A percentile compares a stretch with the other conserved stretches of the same genome.
phyloP scores from a whole-genome alignment of 2,888 invertebrate genomes.

The Spialia ferax region DNA sequence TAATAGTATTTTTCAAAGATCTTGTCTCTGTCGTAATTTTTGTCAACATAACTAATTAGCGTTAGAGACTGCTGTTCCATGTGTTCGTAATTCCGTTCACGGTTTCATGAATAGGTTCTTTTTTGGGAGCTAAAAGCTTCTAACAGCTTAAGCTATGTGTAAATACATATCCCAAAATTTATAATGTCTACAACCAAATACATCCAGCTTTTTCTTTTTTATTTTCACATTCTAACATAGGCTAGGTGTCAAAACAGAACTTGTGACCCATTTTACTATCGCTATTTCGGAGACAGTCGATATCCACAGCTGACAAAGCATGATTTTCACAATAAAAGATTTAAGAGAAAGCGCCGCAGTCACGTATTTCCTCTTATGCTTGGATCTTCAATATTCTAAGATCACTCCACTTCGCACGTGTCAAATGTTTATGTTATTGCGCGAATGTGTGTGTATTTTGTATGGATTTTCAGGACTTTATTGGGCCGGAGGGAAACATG shows the following conservation, averaged over 20 bases:
- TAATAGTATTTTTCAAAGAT: no score
- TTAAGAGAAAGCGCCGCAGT: constrained; percentile 43
- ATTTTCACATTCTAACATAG: neutral
- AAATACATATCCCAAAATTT: no score
- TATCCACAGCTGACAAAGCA: constrained; percentile 47
- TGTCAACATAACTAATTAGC: no score
- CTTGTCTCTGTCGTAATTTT: no score
- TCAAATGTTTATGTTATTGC: constrained; percentile 47
- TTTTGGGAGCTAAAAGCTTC: no score
- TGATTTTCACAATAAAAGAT: constrained; percentile 43
- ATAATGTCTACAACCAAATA: no score
- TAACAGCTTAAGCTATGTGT: no score
- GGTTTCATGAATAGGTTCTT: no score
- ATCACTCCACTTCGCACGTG: constrained; percentile 61
- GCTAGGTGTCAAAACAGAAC: constrained; percentile 17
- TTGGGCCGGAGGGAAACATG: neutral
- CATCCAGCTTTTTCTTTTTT: no score
- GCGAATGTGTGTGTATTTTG: constrained; percentile 30
- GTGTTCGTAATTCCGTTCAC: no score
- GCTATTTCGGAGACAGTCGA: constrained; percentile 35
- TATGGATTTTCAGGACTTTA: constrained; percentile 18
- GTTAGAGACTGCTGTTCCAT: no score
- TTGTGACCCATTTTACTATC: constrained; percentile 28
- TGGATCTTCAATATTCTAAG: constrained; percentile 59
- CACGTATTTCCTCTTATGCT: constrained; percentile 45